A percentile compares a stretch with the other conserved stretches of the same genome.
These are phyloP conservation scores for Synergus umbraculus DNA, from an alignment of 2,888 invertebrate genomes.

Conservation along the genomic window DNA sequence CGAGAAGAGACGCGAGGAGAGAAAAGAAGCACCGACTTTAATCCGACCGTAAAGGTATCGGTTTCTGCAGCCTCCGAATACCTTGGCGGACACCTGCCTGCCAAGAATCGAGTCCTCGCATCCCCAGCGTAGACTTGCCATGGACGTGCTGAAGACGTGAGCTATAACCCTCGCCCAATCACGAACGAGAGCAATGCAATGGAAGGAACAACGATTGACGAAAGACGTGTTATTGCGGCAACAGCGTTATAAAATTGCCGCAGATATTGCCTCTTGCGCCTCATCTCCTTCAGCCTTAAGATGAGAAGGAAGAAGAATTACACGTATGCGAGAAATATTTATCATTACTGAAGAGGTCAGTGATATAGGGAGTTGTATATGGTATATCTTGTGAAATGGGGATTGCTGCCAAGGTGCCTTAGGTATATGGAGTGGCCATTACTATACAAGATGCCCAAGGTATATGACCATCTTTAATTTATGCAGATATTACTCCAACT, in stretches of 20 bases:
- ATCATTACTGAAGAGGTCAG: constrained; percentile 22
- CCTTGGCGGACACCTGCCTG: constrained; percentile 43
- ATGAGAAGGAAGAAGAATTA: constrained; percentile 1
- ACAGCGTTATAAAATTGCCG: not conserved
- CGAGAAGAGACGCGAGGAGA: constrained; percentile 42
- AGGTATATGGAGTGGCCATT: constrained; percentile 34
- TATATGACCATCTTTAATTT: constrained; percentile 32
- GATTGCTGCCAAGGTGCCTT: constrained; percentile 4
- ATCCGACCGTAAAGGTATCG: constrained; percentile 60
- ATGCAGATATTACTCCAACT: constrained; percentile 30
- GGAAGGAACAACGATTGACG: constrained; percentile 30
- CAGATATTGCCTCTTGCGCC: not conserved
- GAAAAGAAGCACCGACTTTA: constrained; percentile 58
- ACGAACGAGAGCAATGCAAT: constrained; percentile 17
- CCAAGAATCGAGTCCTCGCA: constrained; percentile 35
- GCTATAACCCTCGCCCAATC: constrained; percentile 23
- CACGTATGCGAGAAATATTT: constrained; percentile 16
- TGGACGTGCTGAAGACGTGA: constrained; percentile 20
- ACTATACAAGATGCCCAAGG: constrained; percentile 21
- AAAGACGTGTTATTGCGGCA: constrained; percentile 10
- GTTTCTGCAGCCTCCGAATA: constrained; percentile 61
- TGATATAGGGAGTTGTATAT: constrained; percentile 25
- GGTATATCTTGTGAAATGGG: constrained; percentile 23
- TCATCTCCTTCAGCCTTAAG: not conserved
- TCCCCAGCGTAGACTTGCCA: constrained; percentile 10